phyloP scores from a whole-genome alignment of 2,113 vertebrate species.

The Martes martes region DNA sequence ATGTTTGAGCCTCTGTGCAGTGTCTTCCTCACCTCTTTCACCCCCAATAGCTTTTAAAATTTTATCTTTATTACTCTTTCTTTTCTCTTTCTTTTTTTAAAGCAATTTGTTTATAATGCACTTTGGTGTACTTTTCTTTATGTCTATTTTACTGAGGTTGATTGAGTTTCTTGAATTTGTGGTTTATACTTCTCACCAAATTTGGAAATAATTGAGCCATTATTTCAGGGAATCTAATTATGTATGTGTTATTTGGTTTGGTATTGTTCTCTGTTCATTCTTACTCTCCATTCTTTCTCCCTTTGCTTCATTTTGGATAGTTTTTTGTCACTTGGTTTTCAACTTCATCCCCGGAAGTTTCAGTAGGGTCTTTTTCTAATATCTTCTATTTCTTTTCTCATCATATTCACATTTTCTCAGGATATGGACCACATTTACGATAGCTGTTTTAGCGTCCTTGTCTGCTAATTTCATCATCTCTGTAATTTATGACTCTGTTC shows the following conservation, averaged over 20 bases:
- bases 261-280: not conserved
- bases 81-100: not conserved
- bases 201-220: not conserved
- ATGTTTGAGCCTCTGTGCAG: not conserved
- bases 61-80: not conserved
- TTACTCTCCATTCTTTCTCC: not conserved
- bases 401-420: not conserved
- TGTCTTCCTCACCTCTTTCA: not conserved
- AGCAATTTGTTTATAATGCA: not conserved
- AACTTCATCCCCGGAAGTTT: not conserved
- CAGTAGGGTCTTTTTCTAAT: not conserved
- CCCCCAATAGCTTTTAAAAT: not conserved
- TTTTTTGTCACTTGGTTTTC: not conserved
- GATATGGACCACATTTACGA: not conserved
- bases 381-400: not conserved
- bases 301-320: not conserved
- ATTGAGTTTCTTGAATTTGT: not conserved
- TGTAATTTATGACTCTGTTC: not conserved
- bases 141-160: not conserved
- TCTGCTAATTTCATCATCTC: not conserved
- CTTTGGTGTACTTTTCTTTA: not conserved
- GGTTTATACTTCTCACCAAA: not conserved
- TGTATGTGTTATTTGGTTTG: not conserved
- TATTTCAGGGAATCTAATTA: not conserved
- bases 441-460: not conserved